phyloP scores from a whole-genome alignment of 2,888 invertebrate species.

The Ceraclea dissimilis region DNA sequence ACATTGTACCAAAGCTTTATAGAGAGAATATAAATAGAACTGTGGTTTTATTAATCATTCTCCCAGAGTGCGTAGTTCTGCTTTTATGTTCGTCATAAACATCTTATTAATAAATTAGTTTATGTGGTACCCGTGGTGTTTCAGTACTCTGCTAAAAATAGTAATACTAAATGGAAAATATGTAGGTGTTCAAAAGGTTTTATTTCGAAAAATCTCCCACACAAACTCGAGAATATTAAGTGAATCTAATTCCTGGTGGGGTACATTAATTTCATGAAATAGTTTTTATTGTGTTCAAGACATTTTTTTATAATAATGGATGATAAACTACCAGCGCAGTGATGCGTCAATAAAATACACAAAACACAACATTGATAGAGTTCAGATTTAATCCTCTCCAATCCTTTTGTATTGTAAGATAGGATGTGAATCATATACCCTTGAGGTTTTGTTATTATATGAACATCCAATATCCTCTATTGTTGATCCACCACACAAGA shows the following conservation, averaged over 20 bases:
- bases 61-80: too few relatives aligned
- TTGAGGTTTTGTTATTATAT: slow-evolving; percentile 2
- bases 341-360: slow-evolving; percentile 13
- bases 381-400: slow-evolving; percentile 18
- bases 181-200: background rate
- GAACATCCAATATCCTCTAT: background rate
- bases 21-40: too few relatives aligned
- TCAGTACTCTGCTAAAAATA: too few relatives aligned
- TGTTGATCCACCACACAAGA: background rate
- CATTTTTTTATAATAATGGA: background rate
- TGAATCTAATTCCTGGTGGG: background rate
- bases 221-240: too few relatives aligned
- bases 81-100: too few relatives aligned
- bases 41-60: too few relatives aligned
- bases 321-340: slow-evolving; percentile 11
- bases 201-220: too few relatives aligned
- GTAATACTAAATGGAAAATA: too few relatives aligned
- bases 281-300: background rate
- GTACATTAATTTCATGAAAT: background rate
- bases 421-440: background rate
- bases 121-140: too few relatives aligned
- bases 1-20: too few relatives aligned
- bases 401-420: slow-evolving; percentile 2
- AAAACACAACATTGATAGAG: slow-evolving; percentile 16
- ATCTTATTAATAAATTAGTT: too few relatives aligned